Evolutionary conservation across 2,888 invertebrate species (phyloP).

Genomic region (Macaria liturata): DNA sequence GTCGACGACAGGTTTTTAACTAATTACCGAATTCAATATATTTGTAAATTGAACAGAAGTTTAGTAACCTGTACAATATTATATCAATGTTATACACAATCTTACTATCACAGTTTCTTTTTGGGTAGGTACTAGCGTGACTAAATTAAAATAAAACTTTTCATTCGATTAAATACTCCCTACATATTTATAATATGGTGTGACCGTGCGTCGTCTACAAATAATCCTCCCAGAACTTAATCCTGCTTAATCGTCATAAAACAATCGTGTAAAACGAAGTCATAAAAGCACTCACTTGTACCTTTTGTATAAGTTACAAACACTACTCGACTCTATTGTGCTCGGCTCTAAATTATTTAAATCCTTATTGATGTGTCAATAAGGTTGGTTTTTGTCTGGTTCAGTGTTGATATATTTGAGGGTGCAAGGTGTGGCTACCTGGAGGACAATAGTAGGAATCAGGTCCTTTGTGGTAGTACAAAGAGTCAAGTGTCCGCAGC

Average conservation of each 20-base stretch:
- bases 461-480: conserved; percentile 60
- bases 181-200: too few relatives aligned
- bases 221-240: background rate
- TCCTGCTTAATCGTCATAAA: conserved; percentile 9
- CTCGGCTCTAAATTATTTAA: background rate
- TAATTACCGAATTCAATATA: too few relatives aligned
- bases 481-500: conserved; percentile 63
- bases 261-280: conserved; percentile 20
- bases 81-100: too few relatives aligned
- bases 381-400: background rate
- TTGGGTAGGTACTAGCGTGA: too few relatives aligned
- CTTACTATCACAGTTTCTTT: too few relatives aligned
- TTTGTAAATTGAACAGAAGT: too few relatives aligned
- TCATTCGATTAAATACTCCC: too few relatives aligned
- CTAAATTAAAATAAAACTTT: too few relatives aligned
- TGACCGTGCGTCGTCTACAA: too few relatives aligned
- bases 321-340: conserved; percentile 8
- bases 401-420: background rate
- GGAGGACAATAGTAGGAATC: conserved; percentile 63
- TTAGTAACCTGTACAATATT: too few relatives aligned
- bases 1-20: too few relatives aligned
- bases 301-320: conserved; percentile 30
- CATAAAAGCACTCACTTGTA: conserved; percentile 32
- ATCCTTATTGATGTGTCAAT: background rate
- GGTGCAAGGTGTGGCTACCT: conserved; percentile 52